A percentile compares a stretch with the other conserved stretches of the same genome.
Evolutionary conservation across 2,113 vertebrate species (phyloP).

Genomic region (Hemicordylus capensis): DNA sequence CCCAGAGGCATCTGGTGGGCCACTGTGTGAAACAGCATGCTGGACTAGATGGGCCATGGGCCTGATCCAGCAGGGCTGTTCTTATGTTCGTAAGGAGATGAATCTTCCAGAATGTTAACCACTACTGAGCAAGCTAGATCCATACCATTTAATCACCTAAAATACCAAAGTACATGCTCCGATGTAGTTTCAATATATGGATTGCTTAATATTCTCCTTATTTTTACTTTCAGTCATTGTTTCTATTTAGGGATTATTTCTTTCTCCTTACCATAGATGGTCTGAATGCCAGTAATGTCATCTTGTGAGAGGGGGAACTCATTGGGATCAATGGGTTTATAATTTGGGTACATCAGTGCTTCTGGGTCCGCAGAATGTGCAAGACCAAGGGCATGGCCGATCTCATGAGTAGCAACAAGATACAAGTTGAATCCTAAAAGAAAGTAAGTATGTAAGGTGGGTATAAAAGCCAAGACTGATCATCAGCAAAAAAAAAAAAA

Average conservation of each 20-base stretch:
- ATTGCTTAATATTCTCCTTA: not conserved
- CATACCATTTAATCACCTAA: too few relatives aligned
- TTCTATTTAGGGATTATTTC: not conserved
- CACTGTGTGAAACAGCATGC: too few relatives aligned
- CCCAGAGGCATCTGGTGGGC: too few relatives aligned
- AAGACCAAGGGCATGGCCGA: slow-evolving; percentile 92
- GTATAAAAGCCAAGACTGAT: too few relatives aligned
- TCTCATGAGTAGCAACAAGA: slow-evolving; percentile 93
- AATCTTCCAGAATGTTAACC: too few relatives aligned
- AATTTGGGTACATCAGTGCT: slow-evolving; percentile 90
- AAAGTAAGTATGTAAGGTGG: slow-evolving; percentile 21
- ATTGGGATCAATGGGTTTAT: slow-evolving; percentile 76
- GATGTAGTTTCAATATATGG: too few relatives aligned
- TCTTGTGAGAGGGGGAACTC: slow-evolving; percentile 84
- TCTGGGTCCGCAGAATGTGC: slow-evolving; percentile 84
- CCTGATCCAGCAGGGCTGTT: too few relatives aligned
- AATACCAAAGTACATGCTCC: too few relatives aligned
- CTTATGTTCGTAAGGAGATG: too few relatives aligned
- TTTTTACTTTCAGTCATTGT: not conserved
- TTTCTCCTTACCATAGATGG: slow-evolving; percentile 87
- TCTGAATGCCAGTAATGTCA: slow-evolving; percentile 88
- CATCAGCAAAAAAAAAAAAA: too few relatives aligned
- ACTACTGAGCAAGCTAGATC: too few relatives aligned
- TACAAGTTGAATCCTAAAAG: slow-evolving; percentile 86
- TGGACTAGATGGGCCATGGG: too few relatives aligned